Base-by-base conservation (phyloP, 2,888 invertebrate genomes). In the Elgonia sp. region DNA sequence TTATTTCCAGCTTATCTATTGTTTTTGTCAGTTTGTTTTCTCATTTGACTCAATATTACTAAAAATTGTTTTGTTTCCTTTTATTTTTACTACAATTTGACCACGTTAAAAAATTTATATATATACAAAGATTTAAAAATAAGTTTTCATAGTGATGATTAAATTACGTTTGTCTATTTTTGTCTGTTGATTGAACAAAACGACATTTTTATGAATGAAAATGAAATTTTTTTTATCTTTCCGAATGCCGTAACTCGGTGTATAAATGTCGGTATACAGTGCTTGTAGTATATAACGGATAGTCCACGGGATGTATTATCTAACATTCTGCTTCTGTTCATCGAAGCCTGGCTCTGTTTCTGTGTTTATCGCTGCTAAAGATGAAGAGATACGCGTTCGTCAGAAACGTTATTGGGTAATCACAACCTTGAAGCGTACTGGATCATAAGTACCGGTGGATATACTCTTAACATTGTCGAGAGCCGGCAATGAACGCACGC, bases 401-500 rank as follows among this genome's bases (percentile, higher is more conserved):
- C 84, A 86, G 89, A 86, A 89, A 89, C 76, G 89, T 91, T 92
- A 92, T 92, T 92, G 92, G 89, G 92, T 92, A 92, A 91, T 90
- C 89, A 89, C 90, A 90, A 91, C 92, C 92, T 92, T 92, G 92
- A 89, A 90, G 88, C 88, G 86, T 84, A 88, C 89, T 90, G 90
- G 90, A 90, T 92, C 89, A 90, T 90, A 91, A 90, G 91, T 91
- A 91, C 89, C 87, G 89, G 87, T 86, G 86, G 86, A 86, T 82
- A 88, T 76, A 67, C 84, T 88, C 84, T 88, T 88, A 62, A 84
- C 84, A 73, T 84, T 77, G 79, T 88, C 55, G 82, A 84, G 70
- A 81, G 63, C 77, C 79, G 83, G 81, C 85, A 82, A 84, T 70
- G 70, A 81, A 76, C 76, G 75, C 73, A 84, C 76, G 86, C 76